Evolutionary conservation across 2,797 vertebrate genomes (phyloP).

Genomic region (Harpagifer antarcticus): DNA sequence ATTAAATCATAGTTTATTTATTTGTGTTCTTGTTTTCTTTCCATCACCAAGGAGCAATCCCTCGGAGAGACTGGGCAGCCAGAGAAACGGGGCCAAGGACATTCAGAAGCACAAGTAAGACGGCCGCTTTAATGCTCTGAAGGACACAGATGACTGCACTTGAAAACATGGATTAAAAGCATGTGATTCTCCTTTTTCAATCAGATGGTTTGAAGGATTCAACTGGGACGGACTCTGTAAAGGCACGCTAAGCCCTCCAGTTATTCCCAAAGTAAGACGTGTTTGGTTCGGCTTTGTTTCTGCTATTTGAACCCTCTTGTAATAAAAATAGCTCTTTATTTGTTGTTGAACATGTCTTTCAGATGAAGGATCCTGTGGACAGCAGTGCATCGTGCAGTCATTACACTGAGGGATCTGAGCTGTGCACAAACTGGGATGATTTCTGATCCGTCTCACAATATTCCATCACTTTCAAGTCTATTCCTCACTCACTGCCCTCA

Average conservation of each 20-base stretch:
- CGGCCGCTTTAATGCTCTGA: constrained; percentile 25
- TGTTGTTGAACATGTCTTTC: constrained; percentile 25
- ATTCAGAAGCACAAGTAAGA: constrained; percentile 86
- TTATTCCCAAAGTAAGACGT: constrained; percentile 80
- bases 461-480: constrained; percentile 34
- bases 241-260: constrained; percentile 74
- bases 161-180: constrained; percentile 25
- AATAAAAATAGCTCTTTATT: neutral
- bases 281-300: neutral
- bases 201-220: constrained; percentile 87
- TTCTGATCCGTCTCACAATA: constrained; percentile 69
- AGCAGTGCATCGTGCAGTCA: constrained; percentile 50
- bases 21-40: constrained; percentile 43
- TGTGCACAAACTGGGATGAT: constrained; percentile 81
- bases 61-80: constrained; percentile 81
- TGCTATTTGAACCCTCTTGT: constrained; percentile 11
- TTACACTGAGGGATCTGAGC: constrained; percentile 65
- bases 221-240: constrained; percentile 83
- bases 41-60: constrained; percentile 79
- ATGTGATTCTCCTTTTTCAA: constrained; percentile 47
- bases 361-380: constrained; percentile 66
- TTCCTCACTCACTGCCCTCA: constrained; percentile 7
- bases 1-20: constrained; percentile 45
- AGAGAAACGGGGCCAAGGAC: constrained; percentile 84
- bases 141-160: constrained; percentile 4